Conservation (phyloP, 2,888 invertebrate genomes). For the Andrena bicolor region DNA sequence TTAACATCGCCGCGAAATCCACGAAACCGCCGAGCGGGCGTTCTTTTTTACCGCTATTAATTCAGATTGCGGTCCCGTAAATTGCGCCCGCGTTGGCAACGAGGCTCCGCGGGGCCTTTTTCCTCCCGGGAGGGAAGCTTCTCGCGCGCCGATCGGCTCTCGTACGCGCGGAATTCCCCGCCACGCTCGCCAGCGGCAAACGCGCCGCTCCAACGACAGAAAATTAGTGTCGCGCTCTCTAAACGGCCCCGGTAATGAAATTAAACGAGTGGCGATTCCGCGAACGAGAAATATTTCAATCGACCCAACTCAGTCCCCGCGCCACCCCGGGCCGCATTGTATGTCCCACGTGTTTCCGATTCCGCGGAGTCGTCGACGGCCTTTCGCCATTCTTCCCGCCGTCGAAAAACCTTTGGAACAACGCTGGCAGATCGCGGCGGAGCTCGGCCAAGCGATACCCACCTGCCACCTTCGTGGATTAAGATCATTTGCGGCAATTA, state of each 20-base stretch:
- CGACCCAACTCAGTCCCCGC: neutral
- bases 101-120: slow-evolving; percentile 14
- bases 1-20: slow-evolving; percentile 60
- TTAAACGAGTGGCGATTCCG: slow-evolving; percentile 65
- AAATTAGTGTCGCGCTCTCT: slow-evolving; percentile 67
- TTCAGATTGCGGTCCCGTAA: slow-evolving; percentile 59
- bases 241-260: slow-evolving; percentile 62
- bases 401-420: slow-evolving; percentile 48
- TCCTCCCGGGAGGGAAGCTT: slow-evolving; percentile 27
- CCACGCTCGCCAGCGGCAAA: slow-evolving; percentile 49
- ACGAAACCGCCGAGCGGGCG: slow-evolving; percentile 31
- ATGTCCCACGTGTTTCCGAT: slow-evolving; percentile 59
- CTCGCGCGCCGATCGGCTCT: slow-evolving; percentile 34
- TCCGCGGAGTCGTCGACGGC: slow-evolving; percentile 51
- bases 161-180: slow-evolving; percentile 53
- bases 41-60: slow-evolving; percentile 53
- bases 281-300: slow-evolving; percentile 67
- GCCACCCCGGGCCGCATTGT: slow-evolving; percentile 33
- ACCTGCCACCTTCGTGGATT: slow-evolving; percentile 66
- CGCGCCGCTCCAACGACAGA: slow-evolving; percentile 63
- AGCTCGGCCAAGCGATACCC: slow-evolving; percentile 25
- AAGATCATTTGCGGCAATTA: slow-evolving; percentile 62
- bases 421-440: slow-evolving; percentile 8
- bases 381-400: neutral
- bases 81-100: slow-evolving; percentile 45